Evolutionary conservation across 2,113 vertebrate genomes (phyloP).

Genomic region (Sinosuthora webbiana): DNA sequence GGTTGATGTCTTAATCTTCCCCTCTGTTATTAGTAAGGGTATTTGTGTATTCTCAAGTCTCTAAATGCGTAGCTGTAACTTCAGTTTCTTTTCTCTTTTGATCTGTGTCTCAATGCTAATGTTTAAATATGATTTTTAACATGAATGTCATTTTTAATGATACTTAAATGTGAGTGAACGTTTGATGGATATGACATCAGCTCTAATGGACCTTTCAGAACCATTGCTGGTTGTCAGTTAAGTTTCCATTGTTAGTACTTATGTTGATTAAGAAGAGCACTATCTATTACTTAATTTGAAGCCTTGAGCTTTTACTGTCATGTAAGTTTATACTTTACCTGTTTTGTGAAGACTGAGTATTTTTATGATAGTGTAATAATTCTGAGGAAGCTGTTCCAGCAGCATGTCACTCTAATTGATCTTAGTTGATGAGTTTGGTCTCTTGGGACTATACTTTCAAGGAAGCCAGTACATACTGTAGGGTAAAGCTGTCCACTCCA

Average conservation of each 20-base stretch:
- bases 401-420: neutral
- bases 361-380: neutral
- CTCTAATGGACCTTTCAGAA: conserved; percentile 24
- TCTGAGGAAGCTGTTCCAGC: conserved; percentile 1
- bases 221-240: conserved; percentile 16
- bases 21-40: neutral
- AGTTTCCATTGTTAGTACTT: conserved; percentile 34
- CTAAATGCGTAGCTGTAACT: neutral
- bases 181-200: neutral
- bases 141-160: conserved; percentile 3
- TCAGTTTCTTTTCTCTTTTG: neutral
- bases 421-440: neutral
- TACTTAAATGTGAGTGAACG: neutral
- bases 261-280: neutral
- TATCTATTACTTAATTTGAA: conserved; percentile 13
- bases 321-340: conserved; percentile 5
- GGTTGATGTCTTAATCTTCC: neutral
- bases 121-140: conserved; percentile 6
- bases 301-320: conserved; percentile 30
- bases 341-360: neutral
- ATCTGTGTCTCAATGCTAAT: neutral
- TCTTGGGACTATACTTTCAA: neutral
- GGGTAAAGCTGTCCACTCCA: neutral
- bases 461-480: neutral
- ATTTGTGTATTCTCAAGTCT: neutral